Evolutionary conservation across 2,888 invertebrate genomes (phyloP), one percentile per base, ranked within the genome.

Genomic region (Platypus cylindrus): DNA sequence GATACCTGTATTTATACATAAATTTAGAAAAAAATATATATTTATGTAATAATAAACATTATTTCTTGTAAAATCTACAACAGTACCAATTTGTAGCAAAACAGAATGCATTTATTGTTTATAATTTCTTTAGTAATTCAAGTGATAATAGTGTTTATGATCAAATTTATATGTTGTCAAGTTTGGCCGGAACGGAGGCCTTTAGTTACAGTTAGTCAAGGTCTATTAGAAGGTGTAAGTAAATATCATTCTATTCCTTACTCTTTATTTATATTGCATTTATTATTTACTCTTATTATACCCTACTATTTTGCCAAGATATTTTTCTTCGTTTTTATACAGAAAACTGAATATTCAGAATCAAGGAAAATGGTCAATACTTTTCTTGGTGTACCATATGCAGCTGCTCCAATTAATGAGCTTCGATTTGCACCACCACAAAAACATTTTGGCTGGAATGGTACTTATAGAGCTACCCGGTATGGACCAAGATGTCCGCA

Each of bases 361-460:
- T 68, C 71, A 9, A 62, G 71, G 33, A 66, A 63, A 30, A 69
- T 73, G 1, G 70, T 80, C 3, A 76, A 77, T 58, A 75, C 76
- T 32, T 84, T 73, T 58, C 66, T 77, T 46, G 82, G 87, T 12
- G 71, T 89, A 40, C 89, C 87, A 1, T 89, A 82, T 52, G 87
- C 86, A 16, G 70, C 74, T 43, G 73, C 87, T 9, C 86, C 87
- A 0, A 54, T 75, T 30, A 81, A 76, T n/a, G 63, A 70, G 45
- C 64, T 76, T 31, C 67, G 89, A 54, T 89, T 89, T 66, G 68
- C 77, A 52, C 70, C 78, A 9, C 82, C 84, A 14, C 71, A 73
- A 52, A 64, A 71, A 26, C 79, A 82, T 53, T 56, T 59, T n/a
- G 79, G 79, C 2, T 78, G 78, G 78, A 75, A 76, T 54, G 65